Percentiles rank a stretch among this genome's conserved stretches.
Conservation (phyloP, 2,797 vertebrate genomes). For the Erethizon dorsatum region DNA sequence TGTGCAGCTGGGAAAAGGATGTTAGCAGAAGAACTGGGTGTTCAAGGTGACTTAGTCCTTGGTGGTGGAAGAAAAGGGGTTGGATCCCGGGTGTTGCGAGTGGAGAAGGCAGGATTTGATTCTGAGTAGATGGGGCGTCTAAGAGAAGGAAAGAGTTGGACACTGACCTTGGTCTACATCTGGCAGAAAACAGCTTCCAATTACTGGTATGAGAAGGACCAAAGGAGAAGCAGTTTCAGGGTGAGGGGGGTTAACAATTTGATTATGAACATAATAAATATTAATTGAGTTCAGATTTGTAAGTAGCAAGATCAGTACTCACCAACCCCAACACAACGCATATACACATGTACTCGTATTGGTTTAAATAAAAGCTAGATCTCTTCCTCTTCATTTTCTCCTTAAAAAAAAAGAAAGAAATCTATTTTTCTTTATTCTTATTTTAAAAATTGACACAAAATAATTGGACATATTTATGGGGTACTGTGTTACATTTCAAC, state of each 20-base stretch:
- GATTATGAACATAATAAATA: neutral
- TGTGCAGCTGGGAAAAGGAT: neutral
- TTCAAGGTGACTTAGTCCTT: neutral
- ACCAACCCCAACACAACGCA: neutral
- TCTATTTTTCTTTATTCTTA: neutral
- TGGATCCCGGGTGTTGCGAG: neutral
- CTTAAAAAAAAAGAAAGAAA: neutral
- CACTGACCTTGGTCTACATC: neutral
- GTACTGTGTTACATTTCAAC: neutral
- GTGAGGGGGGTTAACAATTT: neutral
- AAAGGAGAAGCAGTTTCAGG: neutral
- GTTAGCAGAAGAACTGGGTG: neutral
- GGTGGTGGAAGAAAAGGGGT: neutral
- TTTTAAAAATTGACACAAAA: neutral
- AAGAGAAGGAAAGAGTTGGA: neutral
- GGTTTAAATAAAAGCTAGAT: neutral
- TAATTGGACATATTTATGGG: neutral
- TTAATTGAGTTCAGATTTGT: neutral
- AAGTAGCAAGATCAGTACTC: neutral
- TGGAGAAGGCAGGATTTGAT: fast-evolving
- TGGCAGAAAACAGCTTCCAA: neutral
- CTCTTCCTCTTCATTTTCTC: neutral
- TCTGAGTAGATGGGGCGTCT: fast-evolving
- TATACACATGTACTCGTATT: no score
- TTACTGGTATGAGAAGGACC: neutral